These are phyloP conservation scores for Eleutherodactylus coqui DNA, from an alignment of 2,797 vertebrate genomes.

Conservation along the genomic window DNA sequence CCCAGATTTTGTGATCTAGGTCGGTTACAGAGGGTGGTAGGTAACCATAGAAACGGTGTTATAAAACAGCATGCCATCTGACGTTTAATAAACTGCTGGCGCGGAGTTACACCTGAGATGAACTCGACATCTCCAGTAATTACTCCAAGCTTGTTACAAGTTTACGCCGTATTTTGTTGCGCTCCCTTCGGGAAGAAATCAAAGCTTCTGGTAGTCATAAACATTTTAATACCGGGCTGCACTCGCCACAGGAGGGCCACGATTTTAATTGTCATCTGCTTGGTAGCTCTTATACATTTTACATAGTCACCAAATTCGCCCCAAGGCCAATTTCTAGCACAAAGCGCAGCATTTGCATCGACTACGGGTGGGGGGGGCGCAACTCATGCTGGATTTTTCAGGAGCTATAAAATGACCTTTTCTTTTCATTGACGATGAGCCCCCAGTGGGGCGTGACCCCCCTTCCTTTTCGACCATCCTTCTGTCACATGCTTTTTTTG, in stretches of 20 bases:
- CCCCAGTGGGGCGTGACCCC: not conserved
- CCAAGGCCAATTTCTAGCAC: constrained; percentile 6
- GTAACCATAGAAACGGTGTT: constrained; percentile 71
- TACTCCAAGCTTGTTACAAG: not conserved
- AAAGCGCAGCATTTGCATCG: not conserved
- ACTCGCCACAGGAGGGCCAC: not conserved
- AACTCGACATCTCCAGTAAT: constrained; percentile 62
- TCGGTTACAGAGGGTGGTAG: constrained; percentile 66
- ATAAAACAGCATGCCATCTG: constrained; percentile 68
- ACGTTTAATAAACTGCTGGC: constrained; percentile 62
- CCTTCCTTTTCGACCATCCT: not conserved
- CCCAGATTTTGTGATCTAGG: constrained; percentile 60
- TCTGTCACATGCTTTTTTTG: not conserved
- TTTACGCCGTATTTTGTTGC: constrained; percentile 55
- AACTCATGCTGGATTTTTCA: not conserved
- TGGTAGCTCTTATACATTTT: constrained; percentile 40
- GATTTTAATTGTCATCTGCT: constrained; percentile 31
- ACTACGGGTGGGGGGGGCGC: constrained; percentile 1
- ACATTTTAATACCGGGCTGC: constrained; percentile 9
- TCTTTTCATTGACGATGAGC: constrained; percentile 13
- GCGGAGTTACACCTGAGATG: constrained; percentile 54
- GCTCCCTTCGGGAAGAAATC: constrained; percentile 24
- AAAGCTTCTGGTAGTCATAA: constrained; percentile 33
- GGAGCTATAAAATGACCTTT: not conserved
- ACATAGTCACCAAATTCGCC: constrained; percentile 29